Evolutionary conservation across 2,113 vertebrate species (phyloP), one percentile per base, ranked within the genome.

Genomic region (Ictidomys tridecemlineatus): DNA sequence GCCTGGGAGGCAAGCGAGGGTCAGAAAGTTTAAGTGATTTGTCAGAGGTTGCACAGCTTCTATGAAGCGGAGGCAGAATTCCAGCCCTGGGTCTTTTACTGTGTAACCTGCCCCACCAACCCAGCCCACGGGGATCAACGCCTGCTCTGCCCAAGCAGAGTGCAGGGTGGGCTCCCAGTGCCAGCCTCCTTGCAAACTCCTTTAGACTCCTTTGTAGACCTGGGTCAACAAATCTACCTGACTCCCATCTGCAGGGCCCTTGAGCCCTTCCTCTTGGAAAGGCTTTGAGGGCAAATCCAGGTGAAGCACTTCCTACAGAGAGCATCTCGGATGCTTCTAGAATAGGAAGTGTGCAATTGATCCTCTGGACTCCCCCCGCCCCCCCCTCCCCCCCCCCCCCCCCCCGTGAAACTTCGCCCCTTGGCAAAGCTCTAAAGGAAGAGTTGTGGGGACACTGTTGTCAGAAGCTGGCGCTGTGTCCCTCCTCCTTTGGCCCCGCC

Each of bases 281-380:
- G 69, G 65, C 65, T 96, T 70, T 61, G 2, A 78, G 74, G 89
- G 56, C 37, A 84, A 92, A 85, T 18, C 34, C n/a, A 26, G 3
- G 3, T 0, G 14, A 79, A 85, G 30, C 17, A 30, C 76, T 51
- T 93, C 34, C 48, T 89, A 70, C 17, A 72, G 92, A 63, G 45
- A 90, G 85, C 76, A 22, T 69, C 88, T 92, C 69, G 82, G 85
- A 86, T 74, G 45, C 45, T 45, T 45, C 45, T 45, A 72, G 61
- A 45, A 80, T 24, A 56, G 76, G 67, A 93, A 78, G 42, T 42
- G 11, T 34, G 37, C 76, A 48, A 61, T 30, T 8, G 45, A 88
- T 73, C 34, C 30, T 26, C 8, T 39, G 39, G 0, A 18, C 18
- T 30, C 22, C 45, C 45, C 13, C 16, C 14, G 28, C 32, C 39